These are phyloP conservation scores for Lycocerus yunnanus DNA, from an alignment of 2,888 invertebrate genomes.

Conservation along the genomic window DNA sequence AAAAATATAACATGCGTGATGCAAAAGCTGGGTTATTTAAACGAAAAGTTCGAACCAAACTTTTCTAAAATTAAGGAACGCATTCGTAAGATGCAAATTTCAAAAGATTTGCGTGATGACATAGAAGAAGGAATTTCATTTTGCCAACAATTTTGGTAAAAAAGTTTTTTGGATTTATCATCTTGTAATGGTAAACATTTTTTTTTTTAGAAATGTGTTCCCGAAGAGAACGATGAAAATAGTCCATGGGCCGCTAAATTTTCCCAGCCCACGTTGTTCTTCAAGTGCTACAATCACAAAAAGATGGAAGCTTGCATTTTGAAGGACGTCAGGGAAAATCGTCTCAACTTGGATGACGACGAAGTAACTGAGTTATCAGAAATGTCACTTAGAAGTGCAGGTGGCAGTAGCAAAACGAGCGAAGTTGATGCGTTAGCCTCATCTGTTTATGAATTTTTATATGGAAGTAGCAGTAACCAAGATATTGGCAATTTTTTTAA, in stretches of 20 bases:
- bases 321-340: constrained; percentile 71
- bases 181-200: background rate
- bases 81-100: constrained; percentile 65
- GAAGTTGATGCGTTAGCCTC: constrained; percentile 62
- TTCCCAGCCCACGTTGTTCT: constrained; percentile 72
- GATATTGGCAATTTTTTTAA: constrained; percentile 59
- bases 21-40: constrained; percentile 72
- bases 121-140: constrained; percentile 70
- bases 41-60: constrained; percentile 69
- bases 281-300: constrained; percentile 75
- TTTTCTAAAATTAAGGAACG: constrained; percentile 66
- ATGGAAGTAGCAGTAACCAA: constrained; percentile 60
- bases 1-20: constrained; percentile 72
- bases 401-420: constrained; percentile 57
- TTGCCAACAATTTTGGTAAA: constrained; percentile 70
- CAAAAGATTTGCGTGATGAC: constrained; percentile 65
- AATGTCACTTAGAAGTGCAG: constrained; percentile 58
- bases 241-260: constrained; percentile 67
- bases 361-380: constrained; percentile 58
- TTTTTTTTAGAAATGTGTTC: constrained; percentile 67
- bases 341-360: constrained; percentile 61
- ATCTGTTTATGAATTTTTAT: constrained; percentile 67
- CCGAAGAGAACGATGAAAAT: constrained; percentile 66
- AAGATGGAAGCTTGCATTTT: constrained; percentile 73
- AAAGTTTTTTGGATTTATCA: background rate